Conservation (phyloP, 2,888 invertebrate species). For the Sinodicranocentrus sp. region DNA sequence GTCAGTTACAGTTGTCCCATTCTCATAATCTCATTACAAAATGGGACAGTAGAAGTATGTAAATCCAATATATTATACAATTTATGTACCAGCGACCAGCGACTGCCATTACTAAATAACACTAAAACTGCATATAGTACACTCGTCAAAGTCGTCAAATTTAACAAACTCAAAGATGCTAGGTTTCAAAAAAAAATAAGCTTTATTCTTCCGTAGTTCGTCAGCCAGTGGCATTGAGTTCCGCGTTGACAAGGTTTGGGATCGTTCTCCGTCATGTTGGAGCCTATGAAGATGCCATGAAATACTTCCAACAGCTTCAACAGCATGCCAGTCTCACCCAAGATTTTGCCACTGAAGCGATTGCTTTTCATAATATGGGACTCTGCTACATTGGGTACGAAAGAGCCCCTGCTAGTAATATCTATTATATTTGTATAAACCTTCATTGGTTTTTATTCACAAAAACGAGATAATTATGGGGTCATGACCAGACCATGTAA, state of each 20-base stretch:
- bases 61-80: too few relatives aligned
- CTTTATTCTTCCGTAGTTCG: constrained; percentile 63
- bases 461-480: too few relatives aligned
- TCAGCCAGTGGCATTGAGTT: constrained; percentile 59
- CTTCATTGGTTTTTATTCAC: too few relatives aligned
- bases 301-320: constrained; percentile 69
- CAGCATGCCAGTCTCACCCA: constrained; percentile 62
- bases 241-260: constrained; percentile 71
- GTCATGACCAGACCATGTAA: too few relatives aligned
- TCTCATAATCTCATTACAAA: constrained; percentile 37
- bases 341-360: constrained; percentile 67
- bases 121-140: background rate
- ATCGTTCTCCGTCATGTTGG: constrained; percentile 70
- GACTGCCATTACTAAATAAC: constrained; percentile 13
- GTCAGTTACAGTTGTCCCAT: constrained; percentile 54
- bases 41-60: background rate
- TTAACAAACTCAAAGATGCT: constrained; percentile 9
- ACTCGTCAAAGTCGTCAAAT: background rate
- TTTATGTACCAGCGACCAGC: background rate
- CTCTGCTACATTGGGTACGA: constrained; percentile 67
- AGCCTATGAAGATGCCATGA: constrained; percentile 71
- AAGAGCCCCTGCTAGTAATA: too few relatives aligned
- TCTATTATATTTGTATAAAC: too few relatives aligned
- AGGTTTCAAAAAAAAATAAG: background rate
- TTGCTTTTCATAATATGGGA: constrained; percentile 71